Base-by-base conservation (phyloP, 2,797 vertebrate species). In the Sebastes hubbsi region DNA sequence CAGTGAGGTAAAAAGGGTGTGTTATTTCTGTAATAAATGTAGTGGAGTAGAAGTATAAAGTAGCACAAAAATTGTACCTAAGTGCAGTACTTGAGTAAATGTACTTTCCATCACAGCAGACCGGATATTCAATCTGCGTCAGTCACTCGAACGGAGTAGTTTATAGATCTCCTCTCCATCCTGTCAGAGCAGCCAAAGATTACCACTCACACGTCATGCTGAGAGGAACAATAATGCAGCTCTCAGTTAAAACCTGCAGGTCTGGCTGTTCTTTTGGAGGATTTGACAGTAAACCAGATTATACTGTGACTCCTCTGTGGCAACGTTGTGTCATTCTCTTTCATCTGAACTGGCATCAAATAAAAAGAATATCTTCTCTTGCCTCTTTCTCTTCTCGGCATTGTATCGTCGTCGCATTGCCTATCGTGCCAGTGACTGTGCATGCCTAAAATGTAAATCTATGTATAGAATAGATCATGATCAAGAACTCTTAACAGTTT, bases 281-380 rank as follows among this genome's bases (percentile, higher is more conserved):
- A 81, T 83, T 75, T 88, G 74, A 89, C 78, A 82, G 56, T 78
- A 77, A 83, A 88, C 80, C 73, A 83, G 71, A 87, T 86, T 80
- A 77, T 54, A 54, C 46, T 80, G 62, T 30, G 74, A 77, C 38
- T 87, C 63, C 38, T 54, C 55, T 78, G 56, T 86, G 76, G 66
- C 61, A 79, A 34, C 46, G 32, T 14, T 4, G 54, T 56, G 55
- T 72, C 30, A 58, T 69, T 73, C 30, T 65, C 63, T 87, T 86
- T 84, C 42, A 69, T 78, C 84, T 78, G 78, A 60, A 75, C 5
- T 78, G 62, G 72, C 27, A 75, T 69, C 67, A 86, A 46, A 46
- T 72, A 38, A 64, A 66, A 78, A 60, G 0, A 0, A 52, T 78
- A 30, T 29, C 16, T 78, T 32, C 55, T 29, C 25, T 36, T 20